Base-by-base conservation (phyloP, 1,140 invertebrate species). In the Scaptodrosophila lebanonensis region DNA sequence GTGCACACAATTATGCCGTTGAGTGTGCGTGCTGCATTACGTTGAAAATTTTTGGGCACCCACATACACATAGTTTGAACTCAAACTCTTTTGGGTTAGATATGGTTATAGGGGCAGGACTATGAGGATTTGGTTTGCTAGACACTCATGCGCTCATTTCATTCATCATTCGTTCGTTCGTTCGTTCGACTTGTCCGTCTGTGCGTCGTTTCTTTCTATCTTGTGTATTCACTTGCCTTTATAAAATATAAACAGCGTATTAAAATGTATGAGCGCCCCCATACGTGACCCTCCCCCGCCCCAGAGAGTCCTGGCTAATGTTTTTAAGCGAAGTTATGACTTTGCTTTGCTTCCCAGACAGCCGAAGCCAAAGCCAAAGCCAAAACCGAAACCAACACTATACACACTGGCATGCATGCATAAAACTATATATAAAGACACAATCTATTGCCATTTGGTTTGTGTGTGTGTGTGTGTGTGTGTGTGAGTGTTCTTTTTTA, bases 281-380 rank as follows among this genome's bases (percentile, higher is more conserved):
- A 33, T n/a, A 8, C 12, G 12, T 15, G 6, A 22, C 22, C 39
- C 9, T 1, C 29, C 15, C 9, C 11, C 17, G 5, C 3, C 4
- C 18, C n/a, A 18, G 2, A 1, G 15, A 17, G 30, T 5, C 30
- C 8, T 1, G 83, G 75, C 75, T 83, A 82, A 82, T 82, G 75
- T 82, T 82, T 76, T 83, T 82, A 82, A 82, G 76, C 75, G 76
- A 82, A 82, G 75, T 82, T 82, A 83, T 82, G 75, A 83, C 69
- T 82, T 82, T 82, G 75, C 73, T 73, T 57, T 62, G 56, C 50
- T 43, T 45, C 53, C 20, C 22, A 52, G 50, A 69, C 75, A 82
- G 75, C 69, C 75, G 61, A 47, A 66, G 56, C 4, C 22, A 50
- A 8, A 49, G 16, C 20, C 13, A 16, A 9, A 29, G 27, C 16